phyloP scores from a whole-genome alignment of 2,888 invertebrate species.

The Volucella zonaria region DNA sequence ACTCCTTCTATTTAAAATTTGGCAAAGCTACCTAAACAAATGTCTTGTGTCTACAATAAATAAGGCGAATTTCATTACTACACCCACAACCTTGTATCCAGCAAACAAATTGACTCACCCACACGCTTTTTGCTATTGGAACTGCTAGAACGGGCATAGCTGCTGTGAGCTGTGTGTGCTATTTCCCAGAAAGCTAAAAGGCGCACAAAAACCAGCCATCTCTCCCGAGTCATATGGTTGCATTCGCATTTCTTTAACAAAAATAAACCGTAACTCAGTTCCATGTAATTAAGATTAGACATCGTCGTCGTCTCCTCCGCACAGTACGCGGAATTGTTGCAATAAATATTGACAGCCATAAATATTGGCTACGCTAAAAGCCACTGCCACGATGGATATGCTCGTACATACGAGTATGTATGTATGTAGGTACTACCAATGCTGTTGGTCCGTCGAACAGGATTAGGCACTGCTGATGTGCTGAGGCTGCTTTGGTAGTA shows the following conservation, averaged over 20 bases:
- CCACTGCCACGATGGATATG: too few species aligned
- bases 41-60: constrained; percentile 42
- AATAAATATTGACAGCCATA: constrained; percentile 72
- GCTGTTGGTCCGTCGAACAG: constrained; percentile 45
- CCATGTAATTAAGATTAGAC: constrained; percentile 73
- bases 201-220: constrained; percentile 30
- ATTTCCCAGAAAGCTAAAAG: not conserved
- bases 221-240: not conserved
- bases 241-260: constrained; percentile 37
- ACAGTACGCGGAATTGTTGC: constrained; percentile 68
- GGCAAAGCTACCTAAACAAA: constrained; percentile 47
- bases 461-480: constrained; percentile 45
- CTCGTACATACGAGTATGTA: too few species aligned
- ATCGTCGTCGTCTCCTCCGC: constrained; percentile 59
- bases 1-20: not conserved
- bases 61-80: constrained; percentile 48
- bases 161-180: too few species aligned
- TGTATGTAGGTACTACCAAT: not conserved
- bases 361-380: constrained; percentile 45
- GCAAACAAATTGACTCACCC: constrained; percentile 67
- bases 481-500: not conserved
- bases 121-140: constrained; percentile 23
- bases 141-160: not conserved
- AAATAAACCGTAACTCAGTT: constrained; percentile 61
- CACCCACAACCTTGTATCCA: constrained; percentile 44